phyloP scores from a whole-genome alignment of 2,888 invertebrate genomes.

The Cataglyphis albicans region DNA sequence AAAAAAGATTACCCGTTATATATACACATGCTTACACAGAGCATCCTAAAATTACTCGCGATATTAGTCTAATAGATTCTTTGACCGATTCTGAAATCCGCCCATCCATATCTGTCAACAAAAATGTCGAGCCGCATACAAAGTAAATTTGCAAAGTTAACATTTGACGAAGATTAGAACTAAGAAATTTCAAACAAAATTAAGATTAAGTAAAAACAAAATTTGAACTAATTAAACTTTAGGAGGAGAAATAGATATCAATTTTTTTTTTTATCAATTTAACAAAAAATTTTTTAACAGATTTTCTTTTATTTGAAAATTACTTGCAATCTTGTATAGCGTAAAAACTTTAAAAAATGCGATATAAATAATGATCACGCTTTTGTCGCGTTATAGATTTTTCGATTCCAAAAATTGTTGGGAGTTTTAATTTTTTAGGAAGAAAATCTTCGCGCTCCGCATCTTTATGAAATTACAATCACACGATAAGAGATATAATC shows the following conservation, averaged over 20 bases:
- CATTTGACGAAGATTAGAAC: background rate
- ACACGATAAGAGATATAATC: background rate
- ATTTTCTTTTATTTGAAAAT: background rate
- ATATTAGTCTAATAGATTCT: background rate
- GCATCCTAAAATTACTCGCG: background rate
- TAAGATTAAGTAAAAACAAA: background rate
- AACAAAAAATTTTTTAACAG: background rate
- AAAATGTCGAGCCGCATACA: background rate
- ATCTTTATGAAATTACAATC: background rate
- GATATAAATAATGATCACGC: background rate
- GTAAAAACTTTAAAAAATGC: background rate
- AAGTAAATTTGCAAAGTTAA: slow-evolving; percentile 5
- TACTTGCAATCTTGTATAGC: background rate
- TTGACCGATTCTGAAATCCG: background rate
- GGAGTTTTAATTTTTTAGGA: background rate
- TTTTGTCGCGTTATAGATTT: background rate
- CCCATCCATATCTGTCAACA: background rate
- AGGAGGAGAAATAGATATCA: background rate
- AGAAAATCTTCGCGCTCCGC: background rate
- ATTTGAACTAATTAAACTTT: background rate
- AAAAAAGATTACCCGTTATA: background rate
- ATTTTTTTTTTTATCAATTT: background rate
- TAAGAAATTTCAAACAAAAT: background rate
- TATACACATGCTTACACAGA: background rate
- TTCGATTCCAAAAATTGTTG: background rate